A percentile compares a stretch with the other conserved stretches of the same genome.
Evolutionary conservation across 2,113 vertebrate species (phyloP).

Genomic region (Cnemophilus loriae): DNA sequence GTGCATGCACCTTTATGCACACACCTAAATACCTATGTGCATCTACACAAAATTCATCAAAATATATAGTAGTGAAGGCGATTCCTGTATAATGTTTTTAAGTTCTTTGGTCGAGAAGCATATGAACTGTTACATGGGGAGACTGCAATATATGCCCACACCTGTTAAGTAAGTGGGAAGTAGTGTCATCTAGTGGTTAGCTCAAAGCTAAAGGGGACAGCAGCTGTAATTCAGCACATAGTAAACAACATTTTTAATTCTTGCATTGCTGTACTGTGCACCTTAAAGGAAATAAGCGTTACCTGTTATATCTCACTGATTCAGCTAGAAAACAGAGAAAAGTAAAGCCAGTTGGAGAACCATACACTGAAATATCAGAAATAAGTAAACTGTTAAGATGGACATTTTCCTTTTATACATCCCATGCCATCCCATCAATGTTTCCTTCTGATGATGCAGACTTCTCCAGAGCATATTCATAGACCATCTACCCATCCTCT

Average conservation of each 20-base stretch:
- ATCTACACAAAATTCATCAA: not conserved
- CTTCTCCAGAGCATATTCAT: not conserved
- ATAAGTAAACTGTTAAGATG: not conserved
- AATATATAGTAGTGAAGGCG: not conserved
- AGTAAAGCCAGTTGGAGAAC: not conserved
- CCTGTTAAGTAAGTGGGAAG: constrained; percentile 37
- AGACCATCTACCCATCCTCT: not conserved
- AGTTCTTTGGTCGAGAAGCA: not conserved
- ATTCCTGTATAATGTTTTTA: not conserved
- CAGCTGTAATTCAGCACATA: not conserved
- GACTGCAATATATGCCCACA: not conserved
- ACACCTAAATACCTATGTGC: not conserved
- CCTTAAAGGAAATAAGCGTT: not conserved
- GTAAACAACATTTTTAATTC: not conserved
- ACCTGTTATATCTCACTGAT: not conserved
- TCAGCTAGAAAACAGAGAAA: not conserved
- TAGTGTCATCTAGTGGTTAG: constrained; percentile 62
- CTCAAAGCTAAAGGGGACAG: not conserved
- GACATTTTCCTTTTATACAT: not conserved
- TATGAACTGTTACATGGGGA: not conserved
- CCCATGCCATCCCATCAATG: not conserved
- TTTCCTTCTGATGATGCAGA: not conserved
- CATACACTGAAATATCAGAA: not conserved
- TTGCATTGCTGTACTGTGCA: not conserved
- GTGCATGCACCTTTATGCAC: not conserved